These are phyloP conservation scores for Sinocyclocheilus grahami DNA, from an alignment of 2,113 vertebrate genomes.

Conservation along the genomic window DNA sequence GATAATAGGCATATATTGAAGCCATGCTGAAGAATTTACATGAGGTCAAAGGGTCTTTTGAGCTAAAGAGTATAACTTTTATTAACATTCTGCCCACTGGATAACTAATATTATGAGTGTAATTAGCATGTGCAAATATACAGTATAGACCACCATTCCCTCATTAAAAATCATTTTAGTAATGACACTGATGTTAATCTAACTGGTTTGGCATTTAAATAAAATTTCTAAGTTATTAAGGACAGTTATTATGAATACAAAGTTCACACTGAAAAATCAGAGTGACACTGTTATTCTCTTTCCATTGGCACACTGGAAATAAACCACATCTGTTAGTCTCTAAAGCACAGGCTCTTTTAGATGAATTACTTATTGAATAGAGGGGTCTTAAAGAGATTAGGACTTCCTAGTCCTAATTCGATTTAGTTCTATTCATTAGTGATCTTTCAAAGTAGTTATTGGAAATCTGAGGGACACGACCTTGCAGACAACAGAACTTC, in stretches of 20 bases:
- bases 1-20: conserved; percentile 42
- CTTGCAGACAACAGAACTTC: neutral
- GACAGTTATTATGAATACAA: neutral
- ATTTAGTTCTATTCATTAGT: neutral
- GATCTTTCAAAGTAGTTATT: neutral
- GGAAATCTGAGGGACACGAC: neutral
- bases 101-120: conserved; percentile 14
- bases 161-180: neutral
- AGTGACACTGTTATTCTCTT: neutral
- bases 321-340: neutral
- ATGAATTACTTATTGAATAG: neutral
- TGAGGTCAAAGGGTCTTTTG: conserved; percentile 27
- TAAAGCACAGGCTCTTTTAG: neutral
- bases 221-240: neutral
- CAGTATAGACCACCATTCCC: conserved; percentile 14
- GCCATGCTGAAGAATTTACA: conserved; percentile 31
- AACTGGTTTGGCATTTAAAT: neutral
- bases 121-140: conserved; percentile 40
- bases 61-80: conserved; percentile 32
- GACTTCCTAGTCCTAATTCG: neutral
- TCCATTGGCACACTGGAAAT: neutral
- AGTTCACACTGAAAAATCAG: neutral
- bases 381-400: neutral
- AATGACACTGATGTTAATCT: neutral
- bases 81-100: conserved; percentile 19